Conservation (phyloP, 2,888 invertebrate species). For the Ochlodes sylvanus region DNA sequence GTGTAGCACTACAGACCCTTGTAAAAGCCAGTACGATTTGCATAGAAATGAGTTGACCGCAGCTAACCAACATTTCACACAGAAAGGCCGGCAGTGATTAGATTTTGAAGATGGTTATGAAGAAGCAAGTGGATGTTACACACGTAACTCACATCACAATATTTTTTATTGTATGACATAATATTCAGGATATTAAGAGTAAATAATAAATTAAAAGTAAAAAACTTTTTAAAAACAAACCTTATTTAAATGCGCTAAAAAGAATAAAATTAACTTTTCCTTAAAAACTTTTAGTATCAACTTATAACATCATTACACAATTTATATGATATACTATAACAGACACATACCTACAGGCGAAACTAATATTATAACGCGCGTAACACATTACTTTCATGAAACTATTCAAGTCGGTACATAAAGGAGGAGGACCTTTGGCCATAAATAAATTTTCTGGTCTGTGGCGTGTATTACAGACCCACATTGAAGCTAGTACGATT, state of each 20-base stretch:
- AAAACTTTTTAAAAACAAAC: no score
- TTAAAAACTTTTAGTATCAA: no score
- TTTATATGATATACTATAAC: no score
- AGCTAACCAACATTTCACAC: conserved; percentile 5
- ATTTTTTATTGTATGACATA: no score
- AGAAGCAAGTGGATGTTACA: neutral
- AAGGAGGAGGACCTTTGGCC: neutral
- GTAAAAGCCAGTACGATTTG: conserved; percentile 22
- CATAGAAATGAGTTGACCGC: conserved; percentile 22
- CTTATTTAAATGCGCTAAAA: no score
- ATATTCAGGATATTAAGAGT: no score
- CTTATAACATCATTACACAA: no score
- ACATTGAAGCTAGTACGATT: conserved; percentile 57
- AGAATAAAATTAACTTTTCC: no score
- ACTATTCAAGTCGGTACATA: neutral
- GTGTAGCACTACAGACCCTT: conserved; percentile 14
- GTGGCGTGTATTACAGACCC: conserved; percentile 28
- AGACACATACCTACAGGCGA: no score
- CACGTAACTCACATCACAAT: neutral
- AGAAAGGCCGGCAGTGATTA: conserved; percentile 7
- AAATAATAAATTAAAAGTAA: no score
- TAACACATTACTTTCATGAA: neutral
- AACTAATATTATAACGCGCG: neutral
- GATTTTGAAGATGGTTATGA: conserved; percentile 11
- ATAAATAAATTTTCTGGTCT: conserved; percentile 19